Evolutionary conservation across 2,113 vertebrate genomes (phyloP).

Genomic region (Micronycteris hirsuta): DNA sequence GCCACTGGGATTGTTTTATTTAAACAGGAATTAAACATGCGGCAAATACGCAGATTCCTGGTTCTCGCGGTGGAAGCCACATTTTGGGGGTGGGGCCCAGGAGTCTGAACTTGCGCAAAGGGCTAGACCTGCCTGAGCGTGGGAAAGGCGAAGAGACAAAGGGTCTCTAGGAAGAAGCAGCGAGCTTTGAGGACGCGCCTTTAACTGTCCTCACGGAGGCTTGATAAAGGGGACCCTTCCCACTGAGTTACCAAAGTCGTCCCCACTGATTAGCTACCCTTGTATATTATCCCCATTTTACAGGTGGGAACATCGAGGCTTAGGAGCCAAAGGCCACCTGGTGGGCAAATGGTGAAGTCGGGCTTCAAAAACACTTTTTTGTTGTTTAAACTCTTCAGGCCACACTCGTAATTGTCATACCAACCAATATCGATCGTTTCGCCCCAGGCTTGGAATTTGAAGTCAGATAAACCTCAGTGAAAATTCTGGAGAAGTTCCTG

Average conservation of each 20-base stretch:
- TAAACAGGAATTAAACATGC: neutral
- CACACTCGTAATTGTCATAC: neutral
- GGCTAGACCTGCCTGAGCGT: neutral
- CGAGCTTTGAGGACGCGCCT: neutral
- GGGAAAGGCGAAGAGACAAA: neutral
- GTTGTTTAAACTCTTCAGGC: neutral
- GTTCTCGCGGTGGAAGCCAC: neutral
- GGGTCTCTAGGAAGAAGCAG: neutral
- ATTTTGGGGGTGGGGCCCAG: neutral
- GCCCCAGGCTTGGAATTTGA: neutral
- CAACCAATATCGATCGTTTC: neutral
- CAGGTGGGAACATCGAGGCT: neutral
- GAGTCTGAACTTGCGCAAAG: neutral
- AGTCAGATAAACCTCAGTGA: neutral
- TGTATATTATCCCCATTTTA: neutral
- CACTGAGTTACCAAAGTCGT: neutral
- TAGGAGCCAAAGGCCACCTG: neutral
- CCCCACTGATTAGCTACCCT: neutral
- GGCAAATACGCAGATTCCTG: neutral
- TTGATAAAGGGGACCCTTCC: neutral
- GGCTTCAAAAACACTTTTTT: neutral
- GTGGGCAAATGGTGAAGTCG: neutral
- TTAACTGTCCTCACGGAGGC: neutral
- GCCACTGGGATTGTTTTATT: neutral
- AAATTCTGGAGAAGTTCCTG: neutral